These are phyloP conservation scores for Leptopilina drosophilae DNA, from an alignment of 2,888 invertebrate genomes.

Conservation along the genomic window DNA sequence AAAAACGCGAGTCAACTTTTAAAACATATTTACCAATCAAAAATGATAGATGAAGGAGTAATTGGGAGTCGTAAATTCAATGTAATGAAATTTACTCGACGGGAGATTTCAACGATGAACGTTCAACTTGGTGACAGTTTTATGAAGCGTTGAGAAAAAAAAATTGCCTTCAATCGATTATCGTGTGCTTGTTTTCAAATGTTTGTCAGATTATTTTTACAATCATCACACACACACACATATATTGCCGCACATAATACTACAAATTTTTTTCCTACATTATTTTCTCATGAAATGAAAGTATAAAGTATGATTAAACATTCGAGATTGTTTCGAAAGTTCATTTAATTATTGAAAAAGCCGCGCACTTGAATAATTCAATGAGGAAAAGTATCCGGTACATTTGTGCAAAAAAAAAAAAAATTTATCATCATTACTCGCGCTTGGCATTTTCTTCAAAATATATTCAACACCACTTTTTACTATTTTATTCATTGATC, in stretches of 20 bases:
- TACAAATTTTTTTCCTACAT: not conserved
- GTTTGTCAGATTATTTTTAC: not conserved
- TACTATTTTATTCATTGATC: no score
- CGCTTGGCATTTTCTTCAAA: no score
- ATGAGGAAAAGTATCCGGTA: not conserved
- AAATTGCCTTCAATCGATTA: constrained; percentile 11
- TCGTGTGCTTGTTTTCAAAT: constrained; percentile 11
- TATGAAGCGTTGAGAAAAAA: constrained; percentile 15
- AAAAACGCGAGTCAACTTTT: not conserved
- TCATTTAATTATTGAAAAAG: constrained; percentile 15
- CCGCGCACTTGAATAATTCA: not conserved
- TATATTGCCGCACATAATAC: no score
- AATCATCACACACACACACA: no score
- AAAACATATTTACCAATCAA: constrained; percentile 16
- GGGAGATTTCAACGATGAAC: constrained; percentile 18
- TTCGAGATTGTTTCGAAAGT: constrained; percentile 8
- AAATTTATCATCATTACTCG: no score
- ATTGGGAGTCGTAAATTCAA: constrained; percentile 23
- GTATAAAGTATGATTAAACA: constrained; percentile 12
- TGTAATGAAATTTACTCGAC: constrained; percentile 31
- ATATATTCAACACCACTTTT: no score
- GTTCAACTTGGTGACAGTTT: constrained; percentile 26
- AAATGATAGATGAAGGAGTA: constrained; percentile 34
- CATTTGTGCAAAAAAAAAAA: not conserved
- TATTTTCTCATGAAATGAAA: constrained; percentile 4